Base-by-base conservation (phyloP, 1,140 invertebrate genomes). In the Aporrectodea caliginosa region DNA sequence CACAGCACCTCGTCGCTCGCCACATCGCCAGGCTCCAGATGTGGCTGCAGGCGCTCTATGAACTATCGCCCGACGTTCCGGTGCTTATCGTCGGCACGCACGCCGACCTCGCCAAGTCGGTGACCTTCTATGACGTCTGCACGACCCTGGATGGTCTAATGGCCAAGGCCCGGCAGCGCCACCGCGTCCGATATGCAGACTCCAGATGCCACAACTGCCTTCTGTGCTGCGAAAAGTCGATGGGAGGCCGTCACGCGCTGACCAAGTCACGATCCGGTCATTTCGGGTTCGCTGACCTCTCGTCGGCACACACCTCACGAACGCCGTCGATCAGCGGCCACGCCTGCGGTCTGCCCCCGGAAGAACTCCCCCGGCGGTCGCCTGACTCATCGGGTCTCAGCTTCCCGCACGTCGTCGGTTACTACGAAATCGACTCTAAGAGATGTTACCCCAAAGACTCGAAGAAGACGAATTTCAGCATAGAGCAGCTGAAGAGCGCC, bases 21-120 rank as follows among this genome's bases (percentile, higher is more conserved):
- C 78, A 79, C 43, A 30, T 79, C 12, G 43, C 27, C 34, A 70
- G 78, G 22, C 33, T 79, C n/a, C 78, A 74, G 31, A 79, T 79
- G 78, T 79, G 78, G 78, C 35, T 79, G 12, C 71, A 74, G 35
- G 78, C 78, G 1, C 71, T 74, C 73, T 79, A 79, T 30, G 78
- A 79, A 33, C 75, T 69, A 22, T 35, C 78, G 27, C 78, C 78
- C 1, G 70, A 74, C 35, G 73, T 71, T 6, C 78, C 78, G 14
- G 78, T 74, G 32, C 35, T 79, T 31, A 43, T 79, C 14, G 78
- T 79, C 14, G 78, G 78, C 1, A 79, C 78, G n/a, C 78, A 79
- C 31, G 78, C 78, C 16, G 78, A 79, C 27, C 16, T 79, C 6
- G 78, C 73, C 32, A 79, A 79, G 31, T 35, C 78, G 27, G 71